Evolutionary conservation across 2,888 invertebrate genomes (phyloP).

Genomic region (Mechanitis mazaeus): DNA sequence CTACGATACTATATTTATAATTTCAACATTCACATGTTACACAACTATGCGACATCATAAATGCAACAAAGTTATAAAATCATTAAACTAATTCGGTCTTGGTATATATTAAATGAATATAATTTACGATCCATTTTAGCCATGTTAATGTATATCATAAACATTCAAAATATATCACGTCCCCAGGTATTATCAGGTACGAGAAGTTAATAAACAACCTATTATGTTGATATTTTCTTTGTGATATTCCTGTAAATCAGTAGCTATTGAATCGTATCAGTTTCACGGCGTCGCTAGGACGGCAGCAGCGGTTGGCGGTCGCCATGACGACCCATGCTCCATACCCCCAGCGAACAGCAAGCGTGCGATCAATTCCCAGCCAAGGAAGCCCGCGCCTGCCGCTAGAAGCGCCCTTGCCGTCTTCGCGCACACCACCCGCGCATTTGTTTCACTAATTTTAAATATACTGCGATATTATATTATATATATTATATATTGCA

Average conservation of each 20-base stretch:
- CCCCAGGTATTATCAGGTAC: background rate
- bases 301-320: slow-evolving; percentile 61
- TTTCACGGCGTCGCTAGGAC: slow-evolving; percentile 50
- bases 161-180: no score
- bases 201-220: slow-evolving; percentile 15
- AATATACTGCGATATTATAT: background rate
- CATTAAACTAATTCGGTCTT: no score
- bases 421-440: slow-evolving; percentile 41
- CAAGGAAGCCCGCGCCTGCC: slow-evolving; percentile 50
- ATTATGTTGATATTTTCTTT: slow-evolving; percentile 18
- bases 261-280: slow-evolving; percentile 35
- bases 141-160: no score
- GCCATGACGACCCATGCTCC: slow-evolving; percentile 63
- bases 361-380: slow-evolving; percentile 62
- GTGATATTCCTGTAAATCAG: slow-evolving; percentile 26
- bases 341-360: slow-evolving; percentile 40
- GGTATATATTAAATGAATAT: no score
- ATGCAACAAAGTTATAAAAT: no score
- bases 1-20: no score
- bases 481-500: background rate
- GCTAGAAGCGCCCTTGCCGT: slow-evolving; percentile 29
- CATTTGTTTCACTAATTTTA: slow-evolving; percentile 26
- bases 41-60: no score
- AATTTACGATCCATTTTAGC: no score
- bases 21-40: no score